Conservation (phyloP, 35 echinoderm and acorn worm species). For the Apostichopus parvimensis region DNA sequence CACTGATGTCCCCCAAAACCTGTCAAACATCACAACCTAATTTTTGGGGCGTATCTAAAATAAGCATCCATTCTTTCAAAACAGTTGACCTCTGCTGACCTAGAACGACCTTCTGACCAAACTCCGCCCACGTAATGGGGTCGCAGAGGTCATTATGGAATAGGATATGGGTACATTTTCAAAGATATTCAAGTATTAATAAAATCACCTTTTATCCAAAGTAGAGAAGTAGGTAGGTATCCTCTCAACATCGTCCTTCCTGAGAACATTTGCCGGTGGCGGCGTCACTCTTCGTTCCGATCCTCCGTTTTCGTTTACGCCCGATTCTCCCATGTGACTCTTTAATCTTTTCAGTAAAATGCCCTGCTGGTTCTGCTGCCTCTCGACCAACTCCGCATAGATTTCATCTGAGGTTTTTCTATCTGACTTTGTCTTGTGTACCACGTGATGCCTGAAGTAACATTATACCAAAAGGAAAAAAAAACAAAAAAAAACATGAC, state of each 20-base stretch:
- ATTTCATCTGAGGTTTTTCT: background rate
- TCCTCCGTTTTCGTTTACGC: background rate
- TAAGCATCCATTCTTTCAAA: too few relatives aligned
- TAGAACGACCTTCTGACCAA: too few relatives aligned
- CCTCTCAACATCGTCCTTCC: background rate
- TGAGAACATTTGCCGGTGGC: background rate
- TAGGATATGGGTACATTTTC: too few relatives aligned
- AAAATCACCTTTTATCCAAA: constrained; percentile 15
- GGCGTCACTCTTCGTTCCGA: background rate
- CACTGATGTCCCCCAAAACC: too few relatives aligned
- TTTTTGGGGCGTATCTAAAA: too few relatives aligned
- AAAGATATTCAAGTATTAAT: background rate
- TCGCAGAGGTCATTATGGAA: too few relatives aligned
- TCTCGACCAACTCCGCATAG: background rate
- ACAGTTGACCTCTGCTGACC: too few relatives aligned
- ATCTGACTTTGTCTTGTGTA: background rate
- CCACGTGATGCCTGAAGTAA: too few relatives aligned
- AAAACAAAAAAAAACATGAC: too few relatives aligned
- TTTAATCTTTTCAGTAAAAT: background rate
- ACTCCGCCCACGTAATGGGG: too few relatives aligned
- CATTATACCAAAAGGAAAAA: too few relatives aligned
- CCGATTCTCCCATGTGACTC: background rate
- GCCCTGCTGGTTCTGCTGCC: background rate
- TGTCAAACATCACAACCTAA: too few relatives aligned
- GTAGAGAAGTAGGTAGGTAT: constrained; percentile 9